phyloP scores from a whole-genome alignment of 2,888 invertebrate genomes.

The Escarpia spicata region DNA sequence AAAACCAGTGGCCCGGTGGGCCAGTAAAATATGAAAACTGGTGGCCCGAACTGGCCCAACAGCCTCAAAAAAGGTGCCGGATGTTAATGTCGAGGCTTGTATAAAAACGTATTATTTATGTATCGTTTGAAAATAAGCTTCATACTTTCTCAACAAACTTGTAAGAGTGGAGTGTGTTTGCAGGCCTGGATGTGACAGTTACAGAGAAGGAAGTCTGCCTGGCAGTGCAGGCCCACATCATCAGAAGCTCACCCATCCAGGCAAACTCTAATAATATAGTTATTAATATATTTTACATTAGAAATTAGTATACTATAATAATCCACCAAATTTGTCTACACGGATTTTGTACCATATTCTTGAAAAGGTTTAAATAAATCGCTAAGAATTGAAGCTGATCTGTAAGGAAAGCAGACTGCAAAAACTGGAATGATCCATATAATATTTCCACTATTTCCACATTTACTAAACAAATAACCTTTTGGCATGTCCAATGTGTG shows the following conservation, averaged over 20 bases:
- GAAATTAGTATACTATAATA: neutral
- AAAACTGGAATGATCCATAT: neutral
- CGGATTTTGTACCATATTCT: neutral
- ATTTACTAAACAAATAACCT: neutral
- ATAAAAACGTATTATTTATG: too few relatives aligned
- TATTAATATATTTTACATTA: neutral
- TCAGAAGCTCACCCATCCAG: neutral
- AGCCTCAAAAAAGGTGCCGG: too few relatives aligned
- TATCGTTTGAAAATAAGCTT: neutral
- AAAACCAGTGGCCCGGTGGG: too few relatives aligned
- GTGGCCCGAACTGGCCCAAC: too few relatives aligned
- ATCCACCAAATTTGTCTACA: neutral
- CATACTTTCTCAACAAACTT: neutral
- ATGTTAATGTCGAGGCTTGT: too few relatives aligned
- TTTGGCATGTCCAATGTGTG: neutral
- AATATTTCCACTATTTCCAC: neutral
- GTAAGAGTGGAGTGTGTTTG: neutral
- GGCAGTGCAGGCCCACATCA: slow-evolving; percentile 17
- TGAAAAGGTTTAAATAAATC: neutral
- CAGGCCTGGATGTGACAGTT: slow-evolving; percentile 1
- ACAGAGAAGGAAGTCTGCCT: neutral
- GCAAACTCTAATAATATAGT: neutral
- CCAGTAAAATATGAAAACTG: too few relatives aligned
- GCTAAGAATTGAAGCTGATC: neutral
- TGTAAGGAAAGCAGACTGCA: neutral